Evolutionary conservation across 2,113 vertebrate genomes (phyloP).

Genomic region (Caranx melampygus): DNA sequence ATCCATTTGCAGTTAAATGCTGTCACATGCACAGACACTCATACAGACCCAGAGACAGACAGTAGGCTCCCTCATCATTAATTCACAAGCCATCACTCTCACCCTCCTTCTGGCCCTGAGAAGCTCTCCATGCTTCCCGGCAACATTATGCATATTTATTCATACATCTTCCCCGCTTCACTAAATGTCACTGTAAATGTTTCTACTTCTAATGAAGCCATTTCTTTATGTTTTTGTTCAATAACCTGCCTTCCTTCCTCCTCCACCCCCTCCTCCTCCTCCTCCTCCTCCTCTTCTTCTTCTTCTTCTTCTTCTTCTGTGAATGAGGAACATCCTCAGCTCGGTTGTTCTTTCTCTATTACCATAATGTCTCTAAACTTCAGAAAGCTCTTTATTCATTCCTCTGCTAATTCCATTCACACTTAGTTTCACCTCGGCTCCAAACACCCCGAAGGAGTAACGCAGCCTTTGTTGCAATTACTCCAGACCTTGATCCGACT

Average conservation of each 20-base stretch:
- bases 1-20: constrained; percentile 60
- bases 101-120: constrained; percentile 78
- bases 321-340: constrained; percentile 48
- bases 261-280: constrained; percentile 12
- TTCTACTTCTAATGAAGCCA: constrained; percentile 78
- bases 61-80: constrained; percentile 81
- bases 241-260: constrained; percentile 13
- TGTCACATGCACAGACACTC: constrained; percentile 65
- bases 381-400: constrained; percentile 60
- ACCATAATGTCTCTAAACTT: constrained; percentile 68
- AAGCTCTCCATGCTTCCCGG: constrained; percentile 77
- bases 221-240: constrained; percentile 72
- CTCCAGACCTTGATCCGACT: constrained; percentile 69
- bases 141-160: constrained; percentile 85
- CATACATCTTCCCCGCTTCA: constrained; percentile 72
- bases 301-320: constrained; percentile 27
- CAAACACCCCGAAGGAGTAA: constrained; percentile 56
- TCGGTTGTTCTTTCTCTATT: constrained; percentile 47
- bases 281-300: constrained; percentile 4
- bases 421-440: constrained; percentile 72
- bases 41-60: constrained; percentile 67
- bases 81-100: constrained; percentile 82
- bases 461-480: constrained; percentile 63
- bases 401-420: constrained; percentile 71
- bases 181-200: constrained; percentile 84